Conservation (phyloP, 2,797 vertebrate genomes). For the Podarcis lilfordi region DNA sequence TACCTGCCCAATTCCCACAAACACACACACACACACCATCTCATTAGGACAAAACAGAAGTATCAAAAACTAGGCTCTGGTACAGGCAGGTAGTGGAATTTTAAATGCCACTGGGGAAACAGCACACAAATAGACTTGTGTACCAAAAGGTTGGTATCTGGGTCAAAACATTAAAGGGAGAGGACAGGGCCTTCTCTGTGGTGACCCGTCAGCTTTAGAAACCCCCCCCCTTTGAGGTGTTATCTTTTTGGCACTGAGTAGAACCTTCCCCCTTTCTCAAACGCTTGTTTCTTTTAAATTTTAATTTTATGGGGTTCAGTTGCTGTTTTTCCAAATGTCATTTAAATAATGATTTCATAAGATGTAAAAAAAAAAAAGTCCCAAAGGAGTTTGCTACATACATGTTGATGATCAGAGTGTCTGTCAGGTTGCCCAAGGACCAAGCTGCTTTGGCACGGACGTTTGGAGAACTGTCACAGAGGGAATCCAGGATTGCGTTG, state of each 20-base stretch:
- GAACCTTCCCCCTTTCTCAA: not conserved
- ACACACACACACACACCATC: too few relatives aligned
- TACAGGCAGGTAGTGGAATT: too few relatives aligned
- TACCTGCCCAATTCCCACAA: too few relatives aligned
- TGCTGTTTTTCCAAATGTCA: not conserved
- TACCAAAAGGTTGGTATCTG: not conserved
- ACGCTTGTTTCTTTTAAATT: not conserved
- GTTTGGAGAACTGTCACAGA: conserved; percentile 89
- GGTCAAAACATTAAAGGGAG: not conserved
- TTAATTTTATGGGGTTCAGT: not conserved
- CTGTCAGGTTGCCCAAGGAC: conserved; percentile 96
- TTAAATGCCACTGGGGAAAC: not conserved
- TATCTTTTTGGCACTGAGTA: not conserved
- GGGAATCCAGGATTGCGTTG: conserved; percentile 90
- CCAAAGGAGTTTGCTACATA: conserved; percentile 68
- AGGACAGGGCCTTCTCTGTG: not conserved
- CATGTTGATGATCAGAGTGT: conserved; percentile 95
- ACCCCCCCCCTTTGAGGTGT: not conserved
- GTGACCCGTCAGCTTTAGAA: not conserved
- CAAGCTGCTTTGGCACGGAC: conserved; percentile 96
- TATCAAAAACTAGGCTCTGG: not conserved
- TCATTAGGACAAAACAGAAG: not conserved
- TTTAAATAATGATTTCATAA: too few relatives aligned
- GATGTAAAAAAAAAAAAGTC: not conserved
- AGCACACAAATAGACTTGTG: not conserved